Evolutionary conservation across 1,140 invertebrate genomes (phyloP).

Genomic region (Lordiphosa mommai): DNA sequence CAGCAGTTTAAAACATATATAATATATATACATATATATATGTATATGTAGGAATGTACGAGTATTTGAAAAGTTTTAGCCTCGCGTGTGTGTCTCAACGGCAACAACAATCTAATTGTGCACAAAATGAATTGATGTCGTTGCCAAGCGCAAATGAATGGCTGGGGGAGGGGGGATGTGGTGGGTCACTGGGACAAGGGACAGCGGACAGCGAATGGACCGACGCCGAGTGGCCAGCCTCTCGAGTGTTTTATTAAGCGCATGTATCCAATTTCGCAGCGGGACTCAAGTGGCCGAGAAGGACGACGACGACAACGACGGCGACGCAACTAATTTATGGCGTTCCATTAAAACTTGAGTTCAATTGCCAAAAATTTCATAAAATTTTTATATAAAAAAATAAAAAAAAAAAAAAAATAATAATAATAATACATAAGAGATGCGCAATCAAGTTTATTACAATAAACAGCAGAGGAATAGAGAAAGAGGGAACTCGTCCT

Average conservation of each 20-base stretch:
- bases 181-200: background rate
- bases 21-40: slow-evolving; percentile 5
- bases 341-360: slow-evolving; percentile 76
- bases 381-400: slow-evolving; percentile 73
- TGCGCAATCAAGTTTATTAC: slow-evolving; percentile 76
- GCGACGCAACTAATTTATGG: slow-evolving; percentile 67
- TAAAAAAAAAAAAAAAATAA: slow-evolving; percentile 21
- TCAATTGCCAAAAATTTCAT: slow-evolving; percentile 78
- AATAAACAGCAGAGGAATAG: slow-evolving; percentile 10
- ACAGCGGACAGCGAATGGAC: slow-evolving; percentile 13
- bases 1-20: slow-evolving; percentile 29
- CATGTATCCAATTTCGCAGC: slow-evolving; percentile 71
- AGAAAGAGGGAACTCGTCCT: slow-evolving; percentile 24
- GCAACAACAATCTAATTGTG: slow-evolving; percentile 68
- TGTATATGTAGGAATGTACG: slow-evolving; percentile 26
- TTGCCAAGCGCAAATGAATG: slow-evolving; percentile 72
- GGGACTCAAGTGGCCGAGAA: slow-evolving; percentile 56
- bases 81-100: slow-evolving; percentile 20
- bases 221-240: slow-evolving; percentile 40
- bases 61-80: slow-evolving; percentile 27
- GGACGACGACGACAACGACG: slow-evolving; percentile 20
- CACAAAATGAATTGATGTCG: slow-evolving; percentile 75
- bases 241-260: slow-evolving; percentile 74
- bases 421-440: slow-evolving; percentile 54
- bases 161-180: slow-evolving; percentile 10